These are phyloP conservation scores for Odontamblyopus lacepedii DNA, from an alignment of 2,797 vertebrate species.

Conservation along the genomic window DNA sequence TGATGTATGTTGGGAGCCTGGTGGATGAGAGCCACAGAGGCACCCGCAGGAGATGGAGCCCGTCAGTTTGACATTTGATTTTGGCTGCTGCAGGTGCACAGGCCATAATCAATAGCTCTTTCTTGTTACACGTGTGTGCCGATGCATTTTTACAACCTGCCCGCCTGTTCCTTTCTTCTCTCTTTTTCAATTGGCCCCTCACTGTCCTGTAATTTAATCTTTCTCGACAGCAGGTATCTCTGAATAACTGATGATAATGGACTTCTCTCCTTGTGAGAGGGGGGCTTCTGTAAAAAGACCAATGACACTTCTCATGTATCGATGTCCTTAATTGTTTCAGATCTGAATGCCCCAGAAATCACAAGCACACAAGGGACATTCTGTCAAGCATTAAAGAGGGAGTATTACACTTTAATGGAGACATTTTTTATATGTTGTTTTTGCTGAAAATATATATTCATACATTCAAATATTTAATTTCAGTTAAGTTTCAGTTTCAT, in stretches of 20 bases:
- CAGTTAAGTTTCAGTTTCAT: too few relatives aligned
- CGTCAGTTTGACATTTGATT: conserved; percentile 66
- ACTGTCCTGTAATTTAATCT: conserved; percentile 42
- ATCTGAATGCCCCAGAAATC: conserved; percentile 38
- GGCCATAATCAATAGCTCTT: conserved; percentile 60
- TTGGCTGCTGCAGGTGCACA: conserved; percentile 59
- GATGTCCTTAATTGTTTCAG: conserved; percentile 69
- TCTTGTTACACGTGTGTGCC: conserved; percentile 30
- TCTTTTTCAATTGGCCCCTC: conserved; percentile 18
- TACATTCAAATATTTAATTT: too few relatives aligned
- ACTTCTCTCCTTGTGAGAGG: conserved; percentile 64
- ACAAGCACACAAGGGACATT: too few relatives aligned
- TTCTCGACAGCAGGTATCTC: conserved; percentile 53
- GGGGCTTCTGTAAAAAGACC: conserved; percentile 69
- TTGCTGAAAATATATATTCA: too few relatives aligned
- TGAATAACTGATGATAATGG: conserved; percentile 74
- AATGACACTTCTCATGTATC: conserved; percentile 55
- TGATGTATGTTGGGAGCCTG: conserved; percentile 65
- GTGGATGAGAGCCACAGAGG: conserved; percentile 59
- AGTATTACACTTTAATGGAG: too few relatives aligned
- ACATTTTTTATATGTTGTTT: too few relatives aligned
- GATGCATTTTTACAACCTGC: conserved; percentile 35
- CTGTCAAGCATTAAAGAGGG: too few relatives aligned
- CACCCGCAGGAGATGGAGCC: conserved; percentile 39
- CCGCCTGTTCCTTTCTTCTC: conserved; percentile 21